Evolutionary conservation across 2,797 vertebrate species (phyloP).

Genomic region (Saxicola maurus): DNA sequence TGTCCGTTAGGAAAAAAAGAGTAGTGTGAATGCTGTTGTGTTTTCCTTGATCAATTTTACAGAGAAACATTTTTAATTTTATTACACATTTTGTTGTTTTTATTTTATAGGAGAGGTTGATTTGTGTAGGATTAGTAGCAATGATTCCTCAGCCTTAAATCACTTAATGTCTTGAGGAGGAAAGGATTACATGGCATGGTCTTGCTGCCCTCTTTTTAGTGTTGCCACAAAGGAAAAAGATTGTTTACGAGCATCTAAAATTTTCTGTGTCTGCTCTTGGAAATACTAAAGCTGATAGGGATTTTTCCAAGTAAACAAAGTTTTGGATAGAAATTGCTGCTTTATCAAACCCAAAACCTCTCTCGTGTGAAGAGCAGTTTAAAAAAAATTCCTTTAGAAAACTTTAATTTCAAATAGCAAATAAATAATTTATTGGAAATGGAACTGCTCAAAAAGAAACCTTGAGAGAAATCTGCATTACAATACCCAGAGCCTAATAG

Average conservation of each 20-base stretch:
- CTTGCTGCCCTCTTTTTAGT: background rate
- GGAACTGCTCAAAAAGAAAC: background rate
- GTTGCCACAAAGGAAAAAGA: background rate
- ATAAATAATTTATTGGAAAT: conserved; percentile 34
- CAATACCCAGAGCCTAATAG: conserved; percentile 29
- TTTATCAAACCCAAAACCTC: background rate
- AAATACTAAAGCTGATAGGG: background rate
- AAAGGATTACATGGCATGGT: background rate
- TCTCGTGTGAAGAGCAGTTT: background rate
- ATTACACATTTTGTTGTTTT: background rate
- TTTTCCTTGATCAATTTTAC: background rate
- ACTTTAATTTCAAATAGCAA: conserved; percentile 4
- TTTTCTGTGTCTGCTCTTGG: background rate
- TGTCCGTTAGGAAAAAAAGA: background rate
- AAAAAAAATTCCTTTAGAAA: background rate
- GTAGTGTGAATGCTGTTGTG: background rate
- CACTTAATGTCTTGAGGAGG: background rate
- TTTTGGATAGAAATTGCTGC: background rate
- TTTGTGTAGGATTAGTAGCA: background rate
- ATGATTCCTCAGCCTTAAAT: background rate
- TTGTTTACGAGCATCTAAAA: background rate
- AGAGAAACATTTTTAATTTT: background rate
- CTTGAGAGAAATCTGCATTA: conserved; percentile 54
- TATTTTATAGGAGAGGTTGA: background rate
- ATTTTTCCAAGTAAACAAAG: background rate